Conservation (phyloP, 1,140 invertebrate species). For the Trachymyrmex septentrionalis region DNA sequence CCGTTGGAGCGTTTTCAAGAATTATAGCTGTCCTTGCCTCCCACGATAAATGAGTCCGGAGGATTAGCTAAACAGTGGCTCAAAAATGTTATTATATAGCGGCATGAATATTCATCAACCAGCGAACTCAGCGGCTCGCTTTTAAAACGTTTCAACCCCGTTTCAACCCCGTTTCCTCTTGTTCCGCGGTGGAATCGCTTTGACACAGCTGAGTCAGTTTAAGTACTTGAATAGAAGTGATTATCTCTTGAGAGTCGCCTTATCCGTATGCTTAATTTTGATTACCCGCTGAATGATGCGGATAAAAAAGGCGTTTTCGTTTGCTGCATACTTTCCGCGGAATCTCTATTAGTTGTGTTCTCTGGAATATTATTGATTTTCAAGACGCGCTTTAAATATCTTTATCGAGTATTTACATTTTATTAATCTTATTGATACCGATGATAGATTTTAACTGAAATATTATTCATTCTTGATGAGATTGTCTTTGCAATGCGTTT, state of each 20-base stretch:
- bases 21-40: conserved; percentile 86
- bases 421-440: conserved; percentile 3
- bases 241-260: conserved; percentile 57
- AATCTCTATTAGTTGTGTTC: not conserved
- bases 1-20: conserved; percentile 85
- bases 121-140: conserved; percentile 64
- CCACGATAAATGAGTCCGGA: conserved; percentile 86
- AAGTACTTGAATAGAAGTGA: conserved; percentile 64
- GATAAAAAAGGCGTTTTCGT: conserved; percentile 32
- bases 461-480: not conserved
- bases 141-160: conserved; percentile 76
- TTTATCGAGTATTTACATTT: not conserved
- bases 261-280: conserved; percentile 61
- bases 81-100: conserved; percentile 87
- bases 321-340: not conserved
- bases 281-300: conserved; percentile 42
- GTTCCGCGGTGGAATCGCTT: conserved; percentile 51
- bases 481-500: not conserved
- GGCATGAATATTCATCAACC: conserved; percentile 87
- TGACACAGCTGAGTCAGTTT: conserved; percentile 61
- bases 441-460: conserved; percentile 1
- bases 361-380: conserved; percentile 12
- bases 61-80: conserved; percentile 87
- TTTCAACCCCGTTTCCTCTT: conserved; percentile 55
- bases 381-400: not conserved